Base-by-base conservation (phyloP, 2,797 vertebrate genomes). In the Crypturellus tataupa region DNA sequence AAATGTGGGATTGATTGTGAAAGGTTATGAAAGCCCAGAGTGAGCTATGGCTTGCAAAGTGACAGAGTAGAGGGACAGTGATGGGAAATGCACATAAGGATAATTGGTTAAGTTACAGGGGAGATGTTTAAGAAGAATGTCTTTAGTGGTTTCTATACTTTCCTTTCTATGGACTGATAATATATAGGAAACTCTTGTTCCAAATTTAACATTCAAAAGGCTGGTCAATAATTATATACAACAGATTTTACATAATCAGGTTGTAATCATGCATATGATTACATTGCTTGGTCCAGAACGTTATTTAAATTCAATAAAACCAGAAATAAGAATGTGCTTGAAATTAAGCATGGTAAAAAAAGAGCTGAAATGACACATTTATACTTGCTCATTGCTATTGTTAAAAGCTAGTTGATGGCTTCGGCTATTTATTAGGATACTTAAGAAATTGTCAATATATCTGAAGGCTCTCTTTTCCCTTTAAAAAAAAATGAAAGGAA, bases 21-120 rank as follows among this genome's bases (percentile, higher is more conserved):
- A 31, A 56, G 59, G 40, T 79, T 96, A 53, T 72, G 68, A 73
- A 89, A 95, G 53, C 29, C 55, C 82, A 67, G 49, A 94, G 60
- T 37, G 37, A 87, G 31, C 40, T 76, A n/a, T 40, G 40, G 20
- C 47, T 96, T 78, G 27, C 70, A 62, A 95, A 91, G 64, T 56
- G 55, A 79, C 53, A 82, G 67, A 71, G 46, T 29, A 68, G 53
- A 11, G n/a, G 80, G 79, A 88, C 18, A 89, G 23, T 5, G 2
- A 81, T 81, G 35, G 55, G 16, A 84, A 70, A 21, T 0, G 1
- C n/a, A 58, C 25, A 14, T 6, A 60, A 6, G 7, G 67, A 20
- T 78, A 81, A 84, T 19, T 76, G 29, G 15, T 89, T 89, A 72
- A 71, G 69, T 53, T 39, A 60, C 11, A 83, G 37, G 24, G 90